Evolutionary conservation across 2,888 invertebrate species (phyloP).

Genomic region (Erebia palarica): DNA sequence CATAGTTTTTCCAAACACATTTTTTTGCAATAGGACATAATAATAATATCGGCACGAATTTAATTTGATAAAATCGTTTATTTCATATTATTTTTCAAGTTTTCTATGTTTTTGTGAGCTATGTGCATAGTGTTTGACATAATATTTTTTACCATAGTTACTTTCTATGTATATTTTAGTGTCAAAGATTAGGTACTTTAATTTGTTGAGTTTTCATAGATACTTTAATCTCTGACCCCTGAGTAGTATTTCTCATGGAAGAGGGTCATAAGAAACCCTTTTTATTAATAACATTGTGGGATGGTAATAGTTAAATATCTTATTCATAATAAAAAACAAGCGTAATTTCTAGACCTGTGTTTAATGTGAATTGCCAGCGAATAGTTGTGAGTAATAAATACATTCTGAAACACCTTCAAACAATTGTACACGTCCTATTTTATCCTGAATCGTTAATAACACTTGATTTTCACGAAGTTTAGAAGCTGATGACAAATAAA

Average conservation of each 20-base stretch:
- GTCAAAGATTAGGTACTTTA: background rate
- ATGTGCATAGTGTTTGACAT: background rate
- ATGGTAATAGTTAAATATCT: background rate
- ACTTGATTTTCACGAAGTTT: constrained; percentile 11
- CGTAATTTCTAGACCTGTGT: constrained; percentile 37
- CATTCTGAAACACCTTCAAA: constrained; percentile 49
- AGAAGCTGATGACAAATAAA: background rate
- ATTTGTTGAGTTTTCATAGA: too few species aligned
- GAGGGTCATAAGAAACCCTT: too few species aligned
- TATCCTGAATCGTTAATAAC: constrained; percentile 49
- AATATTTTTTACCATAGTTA: background rate
- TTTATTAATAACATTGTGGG: too few species aligned
- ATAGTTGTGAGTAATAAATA: constrained; percentile 46
- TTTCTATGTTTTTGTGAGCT: background rate
- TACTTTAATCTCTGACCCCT: too few species aligned
- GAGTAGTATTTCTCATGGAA: too few species aligned
- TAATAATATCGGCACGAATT: constrained; percentile 4
- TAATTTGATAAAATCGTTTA: constrained; percentile 7
- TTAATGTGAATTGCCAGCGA: constrained; percentile 58
- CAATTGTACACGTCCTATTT: constrained; percentile 36
- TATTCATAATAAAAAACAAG: background rate
- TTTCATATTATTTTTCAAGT: background rate
- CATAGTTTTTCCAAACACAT: constrained; percentile 9
- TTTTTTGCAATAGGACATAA: background rate
- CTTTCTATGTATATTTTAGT: background rate